Percentiles rank a stretch among this genome's conserved stretches.
phyloP scores from a whole-genome alignment of 2,113 vertebrate genomes.

The Boulengeromyrus knoepffleri region DNA sequence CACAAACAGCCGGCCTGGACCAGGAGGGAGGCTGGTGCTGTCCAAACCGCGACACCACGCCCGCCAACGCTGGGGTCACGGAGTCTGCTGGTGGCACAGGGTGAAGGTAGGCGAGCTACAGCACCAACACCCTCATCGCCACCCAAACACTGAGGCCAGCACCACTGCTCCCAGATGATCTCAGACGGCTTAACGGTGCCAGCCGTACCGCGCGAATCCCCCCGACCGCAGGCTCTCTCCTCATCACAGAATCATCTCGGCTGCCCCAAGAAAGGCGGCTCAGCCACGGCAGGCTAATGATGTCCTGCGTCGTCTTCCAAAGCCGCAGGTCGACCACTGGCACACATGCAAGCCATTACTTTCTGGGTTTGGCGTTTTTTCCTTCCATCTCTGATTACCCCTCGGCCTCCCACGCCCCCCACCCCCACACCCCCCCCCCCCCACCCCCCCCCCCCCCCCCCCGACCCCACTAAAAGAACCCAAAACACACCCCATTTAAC shows the following conservation, averaged over 20 bases:
- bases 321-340: constrained; percentile 39
- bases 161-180: constrained; percentile 25
- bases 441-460: too few species aligned
- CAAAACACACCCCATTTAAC: too few species aligned
- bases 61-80: constrained; percentile 4
- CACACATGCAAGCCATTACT: constrained; percentile 64
- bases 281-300: constrained; percentile 45
- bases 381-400: constrained; percentile 8
- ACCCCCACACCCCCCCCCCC: not conserved
- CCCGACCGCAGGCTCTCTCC: not conserved
- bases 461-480: too few species aligned
- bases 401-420: not conserved
- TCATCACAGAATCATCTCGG: constrained; percentile 49
- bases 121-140: not conserved
- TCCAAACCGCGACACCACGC: not conserved
- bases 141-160: not conserved
- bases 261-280: constrained; percentile 30
- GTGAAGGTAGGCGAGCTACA: not conserved
- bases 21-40: not conserved
- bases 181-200: constrained; percentile 14
- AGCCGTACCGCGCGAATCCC: not conserved
- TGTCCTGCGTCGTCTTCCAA: constrained; percentile 43
- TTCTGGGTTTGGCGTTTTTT: constrained; percentile 31
- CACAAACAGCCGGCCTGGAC: not conserved
- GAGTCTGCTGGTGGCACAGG: not conserved